Evolutionary conservation across 2,888 invertebrate species (phyloP).

Genomic region (Coecobrya sp.): DNA sequence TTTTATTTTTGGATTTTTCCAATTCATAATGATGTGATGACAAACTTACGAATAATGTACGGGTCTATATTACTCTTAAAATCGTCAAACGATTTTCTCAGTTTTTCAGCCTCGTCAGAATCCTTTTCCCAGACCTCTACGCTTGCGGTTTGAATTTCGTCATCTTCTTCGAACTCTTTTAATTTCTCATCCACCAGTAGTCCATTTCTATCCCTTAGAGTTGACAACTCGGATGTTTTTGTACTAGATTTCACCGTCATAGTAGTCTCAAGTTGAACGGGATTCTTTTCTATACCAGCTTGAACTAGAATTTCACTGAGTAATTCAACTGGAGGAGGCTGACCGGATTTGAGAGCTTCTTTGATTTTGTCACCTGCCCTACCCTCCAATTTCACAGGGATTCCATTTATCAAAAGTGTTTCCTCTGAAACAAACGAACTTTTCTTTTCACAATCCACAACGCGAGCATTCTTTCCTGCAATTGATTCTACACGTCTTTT

Average conservation of each 20-base stretch:
- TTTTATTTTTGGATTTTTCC: not conserved
- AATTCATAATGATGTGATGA: conserved; percentile 24
- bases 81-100: conserved; percentile 70
- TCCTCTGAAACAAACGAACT: conserved; percentile 92
- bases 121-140: conserved; percentile 86
- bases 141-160: conserved; percentile 90
- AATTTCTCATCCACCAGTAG: conserved; percentile 91
- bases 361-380: conserved; percentile 91
- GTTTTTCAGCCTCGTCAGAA: conserved; percentile 70
- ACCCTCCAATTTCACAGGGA: conserved; percentile 91
- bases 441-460: conserved; percentile 92
- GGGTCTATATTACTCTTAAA: conserved; percentile 65
- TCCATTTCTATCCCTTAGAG: conserved; percentile 91
- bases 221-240: conserved; percentile 92
- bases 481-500: conserved; percentile 92
- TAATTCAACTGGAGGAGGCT: conserved; percentile 91
- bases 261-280: conserved; percentile 91
- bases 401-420: conserved; percentile 91
- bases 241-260: conserved; percentile 92
- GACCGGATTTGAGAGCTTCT: conserved; percentile 90
- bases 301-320: conserved; percentile 91
- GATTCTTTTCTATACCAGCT: conserved; percentile 89
- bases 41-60: conserved; percentile 70
- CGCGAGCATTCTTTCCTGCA: conserved; percentile 91
- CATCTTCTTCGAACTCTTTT: conserved; percentile 92